Evolutionary conservation across 2,888 invertebrate genomes (phyloP).

Genomic region (Drosophila suboccidentalis): DNA sequence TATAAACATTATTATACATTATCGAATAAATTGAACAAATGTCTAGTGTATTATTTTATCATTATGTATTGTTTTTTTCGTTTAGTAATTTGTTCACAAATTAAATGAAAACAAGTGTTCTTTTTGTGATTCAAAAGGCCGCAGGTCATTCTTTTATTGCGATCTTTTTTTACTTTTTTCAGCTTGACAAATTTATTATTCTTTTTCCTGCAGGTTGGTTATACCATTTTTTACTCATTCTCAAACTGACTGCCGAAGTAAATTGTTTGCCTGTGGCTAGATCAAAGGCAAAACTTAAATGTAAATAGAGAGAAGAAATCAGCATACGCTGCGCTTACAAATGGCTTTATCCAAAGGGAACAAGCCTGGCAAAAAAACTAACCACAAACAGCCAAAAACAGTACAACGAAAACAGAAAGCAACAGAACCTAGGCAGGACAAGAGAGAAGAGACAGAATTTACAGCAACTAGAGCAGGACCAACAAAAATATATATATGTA

Average conservation of each 20-base stretch:
- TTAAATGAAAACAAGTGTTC: slow-evolving; percentile 27
- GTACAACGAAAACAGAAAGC: slow-evolving; percentile 27
- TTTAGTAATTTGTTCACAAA: slow-evolving; percentile 27
- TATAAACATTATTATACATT: slow-evolving; percentile 19
- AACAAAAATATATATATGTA: neutral
- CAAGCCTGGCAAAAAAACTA: slow-evolving; percentile 49
- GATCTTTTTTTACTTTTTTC: slow-evolving; percentile 32
- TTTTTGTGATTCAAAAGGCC: slow-evolving; percentile 35
- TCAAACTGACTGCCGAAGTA: neutral
- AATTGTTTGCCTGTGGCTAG: slow-evolving; percentile 30
- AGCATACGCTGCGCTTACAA: slow-evolving; percentile 32
- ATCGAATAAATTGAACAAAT: neutral
- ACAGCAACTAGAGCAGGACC: slow-evolving; percentile 24
- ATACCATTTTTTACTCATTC: slow-evolving; percentile 1
- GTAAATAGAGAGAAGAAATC: slow-evolving; percentile 26
- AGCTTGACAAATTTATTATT: slow-evolving; percentile 26
- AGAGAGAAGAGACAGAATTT: slow-evolving; percentile 13
- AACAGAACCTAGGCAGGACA: slow-evolving; percentile 28
- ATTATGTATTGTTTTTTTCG: slow-evolving; percentile 25
- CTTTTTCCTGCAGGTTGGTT: slow-evolving; percentile 51
- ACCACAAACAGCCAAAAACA: slow-evolving; percentile 13
- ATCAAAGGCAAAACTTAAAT: slow-evolving; percentile 39
- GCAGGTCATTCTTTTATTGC: slow-evolving; percentile 51
- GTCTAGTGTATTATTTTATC: slow-evolving; percentile 3
- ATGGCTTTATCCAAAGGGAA: slow-evolving; percentile 22